A percentile compares a stretch with the other conserved stretches of the same genome.
phyloP scores from a whole-genome alignment of 1,140 invertebrate species.

The Bombyx mandarina region DNA sequence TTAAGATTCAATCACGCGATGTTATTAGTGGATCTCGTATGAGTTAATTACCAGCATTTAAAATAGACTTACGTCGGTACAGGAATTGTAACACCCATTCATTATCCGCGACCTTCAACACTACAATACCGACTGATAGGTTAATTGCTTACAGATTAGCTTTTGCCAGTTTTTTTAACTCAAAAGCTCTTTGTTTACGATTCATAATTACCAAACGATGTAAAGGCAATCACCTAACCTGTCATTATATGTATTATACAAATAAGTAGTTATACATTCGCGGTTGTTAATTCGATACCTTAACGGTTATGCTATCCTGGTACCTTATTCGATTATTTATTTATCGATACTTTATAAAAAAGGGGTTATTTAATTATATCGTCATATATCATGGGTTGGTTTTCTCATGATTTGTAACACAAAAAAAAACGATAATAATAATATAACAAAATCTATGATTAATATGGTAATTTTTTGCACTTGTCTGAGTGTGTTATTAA shows the following conservation, averaged over 20 bases:
- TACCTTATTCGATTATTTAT: constrained; percentile 33
- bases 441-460: constrained; percentile 55
- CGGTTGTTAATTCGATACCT: constrained; percentile 5
- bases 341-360: constrained; percentile 32
- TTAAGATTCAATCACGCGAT: no score
- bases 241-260: constrained; percentile 54
- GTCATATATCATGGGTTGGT: constrained; percentile 30
- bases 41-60: constrained; percentile 7
- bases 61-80: constrained; percentile 15
- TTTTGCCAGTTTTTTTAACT: constrained; percentile 59
- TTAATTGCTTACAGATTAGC: constrained; percentile 64
- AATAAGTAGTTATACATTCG: constrained; percentile 53
- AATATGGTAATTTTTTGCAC: constrained; percentile 49
- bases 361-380: constrained; percentile 19
- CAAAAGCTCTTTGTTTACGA: constrained; percentile 57
- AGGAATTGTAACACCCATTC: constrained; percentile 25
- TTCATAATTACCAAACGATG: constrained; percentile 60
- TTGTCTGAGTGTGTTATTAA: constrained; percentile 28
- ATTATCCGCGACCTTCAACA: constrained; percentile 32
- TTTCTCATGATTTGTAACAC: constrained; percentile 22
- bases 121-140: constrained; percentile 52
- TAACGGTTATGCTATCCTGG: constrained; percentile 20
- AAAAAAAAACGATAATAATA: constrained; percentile 32
- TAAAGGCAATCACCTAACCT: constrained; percentile 54
- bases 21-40: no score